Evolutionary conservation across 2,113 vertebrate genomes (phyloP), one percentile per base, ranked within the genome.

Genomic region (Trichomycterus rosablanca): DNA sequence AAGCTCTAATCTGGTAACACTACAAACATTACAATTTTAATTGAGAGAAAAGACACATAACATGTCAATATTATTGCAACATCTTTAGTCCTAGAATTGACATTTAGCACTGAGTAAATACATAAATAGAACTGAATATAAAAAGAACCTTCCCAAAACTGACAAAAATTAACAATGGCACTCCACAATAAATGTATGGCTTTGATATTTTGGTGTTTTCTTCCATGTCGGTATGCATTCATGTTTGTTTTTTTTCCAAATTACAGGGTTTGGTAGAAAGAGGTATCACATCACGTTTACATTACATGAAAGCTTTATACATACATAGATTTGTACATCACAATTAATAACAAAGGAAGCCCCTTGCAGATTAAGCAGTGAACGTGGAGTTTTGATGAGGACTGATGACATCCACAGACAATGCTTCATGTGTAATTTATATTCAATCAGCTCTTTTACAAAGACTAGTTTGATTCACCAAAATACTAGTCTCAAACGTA

Each of bases 401-500:
- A n/a, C n/a, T n/a, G n/a, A n/a, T n/a, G n/a, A n/a, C n/a, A n/a
- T n/a, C n/a, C n/a, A n/a, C n/a, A n/a, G n/a, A n/a, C n/a, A n/a
- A n/a, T 20, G 53, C 19, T 67, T 70, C 59, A 66, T 48, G 64
- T 51, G 61, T 58, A 43, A 55, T 48, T 32, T 40, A n/a, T n/a
- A n/a, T 32, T 37, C 51, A 49, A 19, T 66, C 43, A 32, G 42
- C 24, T 63, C 50, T 18, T 75, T 56, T 62, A 73, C 53, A 24
- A 66, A 45, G 59, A 71, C 43, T 71, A 68, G 59, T 68, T 68
- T 70, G 77, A 42, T 59, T 66, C 51, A 76, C 62, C 49, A 70
- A 70, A 67, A 68, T 52, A 66, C 48, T 45, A 56, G 35, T 24
- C 28, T 50, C 65, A 58, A 66, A 45, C 43, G 24, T 63, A 55